Percentiles rank a stretch among this genome's conserved stretches.
Evolutionary conservation across 2,888 invertebrate genomes (phyloP).

Genomic region (Thymelicus sylvestris): DNA sequence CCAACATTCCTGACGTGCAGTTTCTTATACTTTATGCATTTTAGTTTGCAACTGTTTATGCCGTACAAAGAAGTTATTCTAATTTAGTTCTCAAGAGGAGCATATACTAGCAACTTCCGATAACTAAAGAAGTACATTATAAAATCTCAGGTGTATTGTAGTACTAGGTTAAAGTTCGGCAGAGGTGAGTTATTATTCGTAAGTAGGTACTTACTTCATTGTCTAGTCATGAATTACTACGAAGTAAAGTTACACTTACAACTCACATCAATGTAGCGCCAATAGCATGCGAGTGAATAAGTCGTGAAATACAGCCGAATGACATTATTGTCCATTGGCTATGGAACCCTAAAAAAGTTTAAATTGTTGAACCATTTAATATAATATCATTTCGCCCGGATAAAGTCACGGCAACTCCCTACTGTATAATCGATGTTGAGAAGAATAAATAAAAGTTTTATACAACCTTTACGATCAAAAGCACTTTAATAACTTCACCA

Average conservation of each 20-base stretch:
- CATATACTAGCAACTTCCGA: background rate
- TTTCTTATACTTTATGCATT: background rate
- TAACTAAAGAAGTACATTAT: background rate
- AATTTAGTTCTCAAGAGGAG: background rate
- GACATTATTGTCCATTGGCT: no score
- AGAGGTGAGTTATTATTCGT: no score
- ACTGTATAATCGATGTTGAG: background rate
- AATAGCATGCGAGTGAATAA: no score
- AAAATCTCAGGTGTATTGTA: no score
- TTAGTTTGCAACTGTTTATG: conserved; percentile 1
- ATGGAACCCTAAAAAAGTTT: no score
- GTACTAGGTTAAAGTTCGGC: no score
- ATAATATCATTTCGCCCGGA: background rate
- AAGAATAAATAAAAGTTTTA: conserved; percentile 1
- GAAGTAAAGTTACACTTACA: no score
- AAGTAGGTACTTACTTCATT: no score
- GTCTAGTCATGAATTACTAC: no score
- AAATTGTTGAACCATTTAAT: background rate
- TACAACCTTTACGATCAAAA: conserved; percentile 25
- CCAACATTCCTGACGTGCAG: background rate
- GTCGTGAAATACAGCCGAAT: no score
- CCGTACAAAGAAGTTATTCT: conserved; percentile 1
- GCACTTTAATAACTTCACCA: conserved; percentile 34
- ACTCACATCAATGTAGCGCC: no score
- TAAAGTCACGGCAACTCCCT: background rate